Evolutionary conservation across 1,140 invertebrate species (phyloP).

Genomic region (Ctenoplectra terminalis): DNA sequence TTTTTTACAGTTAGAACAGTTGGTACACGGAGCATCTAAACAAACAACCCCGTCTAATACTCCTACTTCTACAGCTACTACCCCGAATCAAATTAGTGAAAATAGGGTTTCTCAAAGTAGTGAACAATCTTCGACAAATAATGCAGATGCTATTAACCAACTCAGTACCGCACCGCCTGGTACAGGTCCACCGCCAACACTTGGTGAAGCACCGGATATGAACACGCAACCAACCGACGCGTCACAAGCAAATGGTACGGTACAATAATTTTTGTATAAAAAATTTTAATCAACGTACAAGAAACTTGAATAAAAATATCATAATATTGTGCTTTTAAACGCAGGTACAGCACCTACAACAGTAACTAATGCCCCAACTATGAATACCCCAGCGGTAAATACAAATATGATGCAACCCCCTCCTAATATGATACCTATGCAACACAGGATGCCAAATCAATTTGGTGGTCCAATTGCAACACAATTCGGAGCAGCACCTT

Average conservation of each 20-base stretch:
- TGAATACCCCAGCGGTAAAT: slow-evolving; percentile 76
- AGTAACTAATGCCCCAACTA: slow-evolving; percentile 75
- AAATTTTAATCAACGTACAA: background rate
- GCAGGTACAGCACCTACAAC: slow-evolving; percentile 67
- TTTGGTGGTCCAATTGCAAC: slow-evolving; percentile 84
- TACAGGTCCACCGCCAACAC: slow-evolving; percentile 77
- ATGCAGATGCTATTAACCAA: slow-evolving; percentile 76
- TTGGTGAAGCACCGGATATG: slow-evolving; percentile 72
- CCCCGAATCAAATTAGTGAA: slow-evolving; percentile 68
- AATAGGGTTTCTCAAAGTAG: slow-evolving; percentile 65
- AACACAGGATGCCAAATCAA: slow-evolving; percentile 85
- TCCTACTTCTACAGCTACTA: slow-evolving; percentile 57
- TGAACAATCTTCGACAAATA: slow-evolving; percentile 68
- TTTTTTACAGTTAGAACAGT: slow-evolving; percentile 76
- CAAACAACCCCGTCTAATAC: slow-evolving; percentile 65
- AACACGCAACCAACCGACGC: slow-evolving; percentile 69
- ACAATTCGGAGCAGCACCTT: slow-evolving; percentile 86
- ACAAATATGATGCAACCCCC: slow-evolving; percentile 84
- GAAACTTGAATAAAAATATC: background rate
- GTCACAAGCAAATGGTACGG: slow-evolving; percentile 77
- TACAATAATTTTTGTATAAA: slow-evolving; percentile 60
- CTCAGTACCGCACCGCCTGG: slow-evolving; percentile 78
- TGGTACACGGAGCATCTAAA: slow-evolving; percentile 80
- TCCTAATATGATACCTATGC: slow-evolving; percentile 84
- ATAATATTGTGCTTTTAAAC: slow-evolving; percentile 19